These are phyloP conservation scores for Pseudomugil tenellus DNA, from an alignment of 2,797 vertebrate genomes.

Conservation along the genomic window DNA sequence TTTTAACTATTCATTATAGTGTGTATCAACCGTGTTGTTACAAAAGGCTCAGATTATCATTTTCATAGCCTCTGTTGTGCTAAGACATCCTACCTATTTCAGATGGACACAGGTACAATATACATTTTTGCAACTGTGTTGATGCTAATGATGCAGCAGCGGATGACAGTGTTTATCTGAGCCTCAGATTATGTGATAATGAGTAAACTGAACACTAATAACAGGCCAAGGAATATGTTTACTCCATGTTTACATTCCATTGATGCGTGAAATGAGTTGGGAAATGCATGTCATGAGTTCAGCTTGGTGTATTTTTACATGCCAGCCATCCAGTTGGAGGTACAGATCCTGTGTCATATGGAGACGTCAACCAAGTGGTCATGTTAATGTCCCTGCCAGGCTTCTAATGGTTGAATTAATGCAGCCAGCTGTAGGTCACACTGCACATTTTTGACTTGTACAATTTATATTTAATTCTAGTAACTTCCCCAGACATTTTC, in stretches of 20 bases:
- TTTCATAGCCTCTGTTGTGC: conserved; percentile 69
- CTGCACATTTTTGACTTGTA: conserved; percentile 74
- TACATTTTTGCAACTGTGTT: conserved; percentile 53
- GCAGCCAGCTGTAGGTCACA: conserved; percentile 60
- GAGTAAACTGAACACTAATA: conserved; percentile 78
- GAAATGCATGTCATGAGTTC: conserved; percentile 62
- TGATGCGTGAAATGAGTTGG: conserved; percentile 66
- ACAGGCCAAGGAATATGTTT: conserved; percentile 83
- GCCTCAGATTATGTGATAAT: conserved; percentile 69
- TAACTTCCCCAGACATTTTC: conserved; percentile 72
- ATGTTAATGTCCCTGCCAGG: conserved; percentile 68
- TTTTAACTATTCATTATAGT: conserved; percentile 67
- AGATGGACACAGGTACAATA: conserved; percentile 57
- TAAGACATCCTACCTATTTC: conserved; percentile 46
- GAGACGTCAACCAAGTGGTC: conserved; percentile 63
- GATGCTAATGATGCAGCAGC: conserved; percentile 58
- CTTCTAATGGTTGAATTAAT: conserved; percentile 63
- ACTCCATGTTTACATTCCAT: conserved; percentile 84
- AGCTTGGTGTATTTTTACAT: conserved; percentile 63
- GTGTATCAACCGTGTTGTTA: conserved; percentile 76
- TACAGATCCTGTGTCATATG: conserved; percentile 68
- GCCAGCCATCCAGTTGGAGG: conserved; percentile 61
- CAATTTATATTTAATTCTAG: conserved; percentile 79
- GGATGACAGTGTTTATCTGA: conserved; percentile 74
- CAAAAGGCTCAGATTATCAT: conserved; percentile 78